Percentiles rank a stretch among this genome's conserved stretches.
Evolutionary conservation across 2,797 vertebrate genomes (phyloP).

Genomic region (Antrozous pallidus): DNA sequence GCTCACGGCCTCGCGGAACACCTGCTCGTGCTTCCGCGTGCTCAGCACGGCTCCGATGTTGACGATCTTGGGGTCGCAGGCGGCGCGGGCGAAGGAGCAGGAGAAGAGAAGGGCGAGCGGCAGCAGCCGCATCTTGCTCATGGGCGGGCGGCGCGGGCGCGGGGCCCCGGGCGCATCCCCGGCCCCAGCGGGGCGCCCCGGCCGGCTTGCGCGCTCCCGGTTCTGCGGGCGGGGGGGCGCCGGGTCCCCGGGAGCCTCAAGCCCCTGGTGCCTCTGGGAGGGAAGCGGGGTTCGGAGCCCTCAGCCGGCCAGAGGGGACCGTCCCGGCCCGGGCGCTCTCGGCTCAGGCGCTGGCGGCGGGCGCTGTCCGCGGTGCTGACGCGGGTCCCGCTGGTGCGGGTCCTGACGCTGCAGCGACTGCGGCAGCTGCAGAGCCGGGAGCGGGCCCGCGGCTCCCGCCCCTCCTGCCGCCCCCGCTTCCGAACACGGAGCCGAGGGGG

Average conservation of each 20-base stretch:
- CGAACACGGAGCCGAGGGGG: background rate
- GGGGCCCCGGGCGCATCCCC: slow-evolving; percentile 48
- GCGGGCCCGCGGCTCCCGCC: background rate
- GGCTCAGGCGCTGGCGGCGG: no score
- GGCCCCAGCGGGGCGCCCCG: slow-evolving; percentile 23
- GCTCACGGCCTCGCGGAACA: slow-evolving; percentile 95
- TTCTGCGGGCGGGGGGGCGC: background rate
- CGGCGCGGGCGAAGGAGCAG: slow-evolving; percentile 91
- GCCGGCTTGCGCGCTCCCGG: background rate
- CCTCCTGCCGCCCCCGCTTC: slow-evolving; percentile 55
- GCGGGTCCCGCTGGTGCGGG: background rate
- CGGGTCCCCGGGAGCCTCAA: background rate
- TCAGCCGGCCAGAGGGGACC: background rate
- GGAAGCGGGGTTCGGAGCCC: background rate
- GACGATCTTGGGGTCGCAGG: slow-evolving; percentile 95
- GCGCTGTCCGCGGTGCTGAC: slow-evolving; percentile 70
- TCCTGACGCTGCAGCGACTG: slow-evolving; percentile 38
- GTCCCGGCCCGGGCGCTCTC: no score
- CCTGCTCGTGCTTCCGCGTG: slow-evolving; percentile 96
- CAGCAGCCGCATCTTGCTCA: slow-evolving; percentile 89
- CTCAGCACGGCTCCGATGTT: slow-evolving; percentile 97
- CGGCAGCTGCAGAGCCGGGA: slow-evolving; percentile 26
- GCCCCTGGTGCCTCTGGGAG: background rate
- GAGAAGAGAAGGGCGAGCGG: slow-evolving; percentile 90
- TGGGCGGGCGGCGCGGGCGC: slow-evolving; percentile 61